phyloP scores from a whole-genome alignment of 2,113 vertebrate genomes.

The Patagioenas fasciata region DNA sequence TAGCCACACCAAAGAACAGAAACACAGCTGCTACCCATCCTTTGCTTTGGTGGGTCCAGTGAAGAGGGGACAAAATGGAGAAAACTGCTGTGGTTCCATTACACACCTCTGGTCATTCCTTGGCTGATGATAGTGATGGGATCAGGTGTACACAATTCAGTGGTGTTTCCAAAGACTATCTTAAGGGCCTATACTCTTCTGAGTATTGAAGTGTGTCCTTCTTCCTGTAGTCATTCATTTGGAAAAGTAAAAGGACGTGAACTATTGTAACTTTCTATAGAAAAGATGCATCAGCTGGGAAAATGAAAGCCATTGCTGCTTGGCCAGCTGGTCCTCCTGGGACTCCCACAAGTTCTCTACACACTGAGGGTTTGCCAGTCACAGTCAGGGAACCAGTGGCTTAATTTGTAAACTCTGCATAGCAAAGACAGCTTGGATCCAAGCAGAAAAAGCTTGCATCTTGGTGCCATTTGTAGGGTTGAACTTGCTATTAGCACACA shows the following conservation, averaged over 20 bases:
- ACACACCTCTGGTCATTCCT: rapidly evolving
- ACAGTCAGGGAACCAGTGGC: neutral
- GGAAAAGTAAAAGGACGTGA: neutral
- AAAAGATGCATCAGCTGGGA: neutral
- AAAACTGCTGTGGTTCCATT: neutral
- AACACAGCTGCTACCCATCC: neutral
- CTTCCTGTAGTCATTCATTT: neutral
- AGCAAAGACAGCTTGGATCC: neutral
- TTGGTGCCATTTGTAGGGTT: neutral
- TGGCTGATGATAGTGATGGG: neutral
- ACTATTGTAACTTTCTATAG: neutral
- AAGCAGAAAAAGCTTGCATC: neutral
- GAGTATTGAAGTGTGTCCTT: neutral
- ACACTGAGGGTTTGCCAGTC: neutral
- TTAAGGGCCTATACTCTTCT: neutral
- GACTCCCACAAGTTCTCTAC: neutral
- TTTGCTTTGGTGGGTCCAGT: neutral
- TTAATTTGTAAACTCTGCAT: neutral
- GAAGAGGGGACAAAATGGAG: neutral
- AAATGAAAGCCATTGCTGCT: neutral
- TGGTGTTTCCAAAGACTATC: neutral
- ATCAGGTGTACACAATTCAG: neutral
- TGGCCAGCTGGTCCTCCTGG: neutral
- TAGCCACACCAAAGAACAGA: neutral
- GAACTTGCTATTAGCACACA: neutral